Conservation (phyloP, 2,888 invertebrate genomes). For the Pseudococcus viburni region DNA sequence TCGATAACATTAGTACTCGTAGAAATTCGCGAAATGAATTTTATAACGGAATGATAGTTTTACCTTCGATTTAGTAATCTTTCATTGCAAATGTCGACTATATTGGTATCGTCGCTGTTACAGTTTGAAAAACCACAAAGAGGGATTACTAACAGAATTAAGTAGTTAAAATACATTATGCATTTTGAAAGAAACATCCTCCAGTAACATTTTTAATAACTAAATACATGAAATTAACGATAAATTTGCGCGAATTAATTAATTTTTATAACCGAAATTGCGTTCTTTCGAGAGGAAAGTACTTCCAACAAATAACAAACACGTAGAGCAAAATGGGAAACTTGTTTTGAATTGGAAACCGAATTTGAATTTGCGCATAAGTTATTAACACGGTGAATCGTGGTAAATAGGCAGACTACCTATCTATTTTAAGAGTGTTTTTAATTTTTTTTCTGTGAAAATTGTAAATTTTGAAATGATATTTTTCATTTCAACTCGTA, state of each 20-base stretch:
- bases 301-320: conserved; percentile 55
- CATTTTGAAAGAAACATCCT: not conserved
- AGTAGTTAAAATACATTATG: conserved; percentile 20
- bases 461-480: not conserved
- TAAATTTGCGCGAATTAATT: conserved; percentile 3
- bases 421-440: not conserved
- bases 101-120: conserved; percentile 49
- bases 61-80: conserved; percentile 30
- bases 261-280: not conserved
- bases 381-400: not conserved
- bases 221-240: not conserved
- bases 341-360: not conserved
- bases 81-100: conserved; percentile 33
- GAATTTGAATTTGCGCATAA: conserved; percentile 5
- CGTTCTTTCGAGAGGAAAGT: not conserved
- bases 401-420: not conserved
- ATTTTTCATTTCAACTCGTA: not conserved
- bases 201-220: conserved; percentile 48
- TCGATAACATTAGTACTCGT: not conserved
- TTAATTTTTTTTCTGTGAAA: not conserved
- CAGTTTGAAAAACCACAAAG: conserved; percentile 44
- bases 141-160: conserved; percentile 24
- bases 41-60: not conserved
- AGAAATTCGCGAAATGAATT: not conserved
- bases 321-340: conserved; percentile 35